Evolutionary conservation across 1,140 invertebrate genomes (phyloP).

Genomic region (Cardiocondyla obscurior): DNA sequence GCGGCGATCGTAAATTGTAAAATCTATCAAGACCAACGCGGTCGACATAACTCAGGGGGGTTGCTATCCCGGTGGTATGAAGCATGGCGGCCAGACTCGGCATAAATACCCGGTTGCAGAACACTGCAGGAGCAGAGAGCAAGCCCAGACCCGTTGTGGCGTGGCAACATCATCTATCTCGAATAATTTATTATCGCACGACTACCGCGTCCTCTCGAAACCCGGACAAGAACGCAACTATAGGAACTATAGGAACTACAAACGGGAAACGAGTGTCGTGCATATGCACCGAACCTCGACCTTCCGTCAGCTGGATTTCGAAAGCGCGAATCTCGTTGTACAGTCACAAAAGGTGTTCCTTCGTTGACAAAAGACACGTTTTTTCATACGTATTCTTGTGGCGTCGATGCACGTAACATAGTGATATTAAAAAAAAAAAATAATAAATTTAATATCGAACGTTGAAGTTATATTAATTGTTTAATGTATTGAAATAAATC

Average conservation of each 20-base stretch:
- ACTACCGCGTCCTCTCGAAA: conserved; percentile 80
- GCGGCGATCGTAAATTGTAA: conserved; percentile 82
- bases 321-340: neutral
- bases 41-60: conserved; percentile 83
- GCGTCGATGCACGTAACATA: neutral
- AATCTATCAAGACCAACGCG: conserved; percentile 84
- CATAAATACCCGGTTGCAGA: conserved; percentile 83
- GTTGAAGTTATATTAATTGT: neutral
- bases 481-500: neutral
- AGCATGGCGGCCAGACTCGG: conserved; percentile 83
- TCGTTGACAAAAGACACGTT: neutral
- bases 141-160: conserved; percentile 78
- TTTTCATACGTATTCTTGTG: neutral
- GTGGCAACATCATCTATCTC: conserved; percentile 84
- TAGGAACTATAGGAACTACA: conserved; percentile 77
- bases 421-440: neutral
- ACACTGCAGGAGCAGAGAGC: conserved; percentile 77
- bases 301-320: conserved; percentile 33
- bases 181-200: conserved; percentile 83
- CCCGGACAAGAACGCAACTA: conserved; percentile 81
- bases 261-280: conserved; percentile 73
- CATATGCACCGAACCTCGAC: conserved; percentile 48
- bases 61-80: conserved; percentile 80
- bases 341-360: neutral
- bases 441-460: neutral